Evolutionary conservation across 2,888 invertebrate genomes (phyloP).

Genomic region (Melanostoma mellinum): DNA sequence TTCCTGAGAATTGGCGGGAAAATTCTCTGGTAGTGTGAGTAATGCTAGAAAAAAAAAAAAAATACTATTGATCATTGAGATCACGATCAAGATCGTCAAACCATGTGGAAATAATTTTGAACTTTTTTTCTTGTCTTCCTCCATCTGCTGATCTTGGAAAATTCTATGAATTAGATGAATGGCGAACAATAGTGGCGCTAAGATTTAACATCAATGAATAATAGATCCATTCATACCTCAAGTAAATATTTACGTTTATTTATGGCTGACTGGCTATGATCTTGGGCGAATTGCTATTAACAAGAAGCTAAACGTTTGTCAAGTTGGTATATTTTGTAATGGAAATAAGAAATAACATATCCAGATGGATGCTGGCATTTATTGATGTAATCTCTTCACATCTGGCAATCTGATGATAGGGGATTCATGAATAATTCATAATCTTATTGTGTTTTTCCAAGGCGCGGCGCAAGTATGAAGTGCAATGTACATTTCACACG

Average conservation of each 20-base stretch:
- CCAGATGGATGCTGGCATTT: conserved; percentile 53
- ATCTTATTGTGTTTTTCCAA: background rate
- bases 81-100: conserved; percentile 31
- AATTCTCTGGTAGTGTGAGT: conserved; percentile 17
- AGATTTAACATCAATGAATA: conserved; percentile 19
- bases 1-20: background rate
- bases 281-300: conserved; percentile 27
- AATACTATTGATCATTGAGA: conserved; percentile 10
- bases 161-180: conserved; percentile 2
- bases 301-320: conserved; percentile 63
- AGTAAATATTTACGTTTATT: conserved; percentile 56
- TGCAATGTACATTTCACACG: conserved; percentile 37
- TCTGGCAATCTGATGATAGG: conserved; percentile 41
- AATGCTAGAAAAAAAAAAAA: background rate
- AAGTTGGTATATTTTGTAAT: conserved; percentile 43
- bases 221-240: conserved; percentile 32
- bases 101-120: conserved; percentile 13
- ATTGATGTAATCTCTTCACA: conserved; percentile 54
- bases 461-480: conserved; percentile 30
- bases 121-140: conserved; percentile 7
- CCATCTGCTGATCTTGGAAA: conserved; percentile 7
- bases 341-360: background rate
- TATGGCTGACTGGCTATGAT: conserved; percentile 23
- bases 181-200: conserved; percentile 29
- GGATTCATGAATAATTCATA: conserved; percentile 32